Evolutionary conservation across 2,888 invertebrate genomes (phyloP).

Genomic region (Cephus nigrinus): DNA sequence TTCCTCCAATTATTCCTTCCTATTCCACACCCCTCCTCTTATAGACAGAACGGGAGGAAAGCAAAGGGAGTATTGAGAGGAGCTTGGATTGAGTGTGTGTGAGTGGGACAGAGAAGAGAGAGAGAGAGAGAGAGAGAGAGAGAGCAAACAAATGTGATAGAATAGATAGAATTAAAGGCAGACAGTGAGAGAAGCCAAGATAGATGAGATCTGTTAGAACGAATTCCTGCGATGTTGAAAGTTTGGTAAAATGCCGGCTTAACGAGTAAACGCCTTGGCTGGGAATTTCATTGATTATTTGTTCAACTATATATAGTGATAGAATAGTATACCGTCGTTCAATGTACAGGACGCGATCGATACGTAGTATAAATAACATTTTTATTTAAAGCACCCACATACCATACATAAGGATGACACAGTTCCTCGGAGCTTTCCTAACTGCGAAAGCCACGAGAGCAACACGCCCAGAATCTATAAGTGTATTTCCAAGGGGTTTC

Average conservation of each 20-base stretch:
- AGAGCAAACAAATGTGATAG: neutral
- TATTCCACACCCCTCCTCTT: neutral
- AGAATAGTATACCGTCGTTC: neutral
- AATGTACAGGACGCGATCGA: neutral
- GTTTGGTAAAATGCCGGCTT: neutral
- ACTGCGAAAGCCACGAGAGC: neutral
- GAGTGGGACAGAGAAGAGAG: neutral
- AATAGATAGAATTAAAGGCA: neutral
- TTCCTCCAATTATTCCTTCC: slow-evolving; percentile 2
- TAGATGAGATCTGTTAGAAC: neutral
- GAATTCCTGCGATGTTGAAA: neutral
- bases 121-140: neutral
- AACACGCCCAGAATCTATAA: neutral
- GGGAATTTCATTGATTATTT: neutral
- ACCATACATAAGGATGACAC: neutral
- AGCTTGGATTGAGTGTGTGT: neutral
- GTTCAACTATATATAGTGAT: neutral
- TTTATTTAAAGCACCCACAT: neutral
- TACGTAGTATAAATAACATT: neutral
- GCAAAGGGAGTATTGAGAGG: neutral
- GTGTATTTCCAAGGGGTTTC: neutral
- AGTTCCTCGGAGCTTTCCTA: neutral
- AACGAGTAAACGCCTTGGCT: neutral
- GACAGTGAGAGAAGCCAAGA: neutral
- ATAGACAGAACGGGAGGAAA: slow-evolving; percentile 10